Conservation (phyloP, 2,888 invertebrate genomes). For the Thalpophila matura region DNA sequence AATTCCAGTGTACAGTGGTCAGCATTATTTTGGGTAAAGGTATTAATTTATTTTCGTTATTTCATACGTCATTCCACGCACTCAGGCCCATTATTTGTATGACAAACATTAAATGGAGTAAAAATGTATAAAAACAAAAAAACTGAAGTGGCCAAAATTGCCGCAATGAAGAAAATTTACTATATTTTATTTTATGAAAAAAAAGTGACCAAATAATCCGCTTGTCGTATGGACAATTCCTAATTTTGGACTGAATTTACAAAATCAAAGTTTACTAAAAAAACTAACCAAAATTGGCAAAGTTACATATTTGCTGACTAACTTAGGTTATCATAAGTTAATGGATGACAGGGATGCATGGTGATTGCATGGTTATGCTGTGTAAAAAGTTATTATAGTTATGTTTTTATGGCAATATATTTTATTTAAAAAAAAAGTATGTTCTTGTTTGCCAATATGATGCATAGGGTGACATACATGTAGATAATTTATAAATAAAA, state of each 20-base stretch:
- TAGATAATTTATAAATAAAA: not conserved
- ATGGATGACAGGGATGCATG: conserved; percentile 50
- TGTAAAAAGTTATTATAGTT: not conserved
- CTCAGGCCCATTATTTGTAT: conserved; percentile 40
- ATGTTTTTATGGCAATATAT: not conserved
- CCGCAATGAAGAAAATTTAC: too few species aligned
- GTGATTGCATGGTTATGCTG: conserved; percentile 47
- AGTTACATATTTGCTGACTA: not conserved
- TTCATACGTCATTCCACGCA: conserved; percentile 69
- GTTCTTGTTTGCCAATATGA: not conserved
- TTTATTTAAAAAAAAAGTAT: not conserved
- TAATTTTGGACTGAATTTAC: too few species aligned
- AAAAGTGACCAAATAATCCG: too few species aligned
- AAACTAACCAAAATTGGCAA: too few species aligned
- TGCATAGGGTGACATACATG: not conserved
- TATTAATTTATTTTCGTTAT: conserved; percentile 76
- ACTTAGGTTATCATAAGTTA: conserved; percentile 6
- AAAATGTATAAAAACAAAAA: not conserved
- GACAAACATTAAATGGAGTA: not conserved
- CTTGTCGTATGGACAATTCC: too few species aligned
- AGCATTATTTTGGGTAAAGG: conserved; percentile 82
- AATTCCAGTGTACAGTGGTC: conserved; percentile 67
- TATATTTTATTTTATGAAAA: too few species aligned
- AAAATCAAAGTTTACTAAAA: too few species aligned
- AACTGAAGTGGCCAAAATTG: too few species aligned